Evolutionary conservation across 2,888 invertebrate species (phyloP), one percentile per base, ranked within the genome.

Genomic region (Idaea straminata): DNA sequence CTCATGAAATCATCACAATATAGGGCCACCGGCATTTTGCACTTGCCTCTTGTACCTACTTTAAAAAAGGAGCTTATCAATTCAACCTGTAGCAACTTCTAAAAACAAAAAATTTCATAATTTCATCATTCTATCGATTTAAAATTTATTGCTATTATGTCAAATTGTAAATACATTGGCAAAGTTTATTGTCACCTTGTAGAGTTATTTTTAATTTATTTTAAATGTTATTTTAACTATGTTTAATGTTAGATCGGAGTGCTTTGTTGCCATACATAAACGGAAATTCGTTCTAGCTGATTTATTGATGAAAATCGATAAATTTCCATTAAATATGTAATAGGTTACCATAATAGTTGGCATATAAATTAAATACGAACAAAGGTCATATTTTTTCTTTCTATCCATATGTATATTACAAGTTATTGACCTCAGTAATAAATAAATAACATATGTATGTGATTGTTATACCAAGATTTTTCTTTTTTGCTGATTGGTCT

Each of bases 361-460:
- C 36, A 7, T 36, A 36, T 36, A 36, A 7, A 36, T 36, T 25
- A 25, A 25, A 25, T 25, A 25, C 25, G 25, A 25, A 25, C 10
- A 5, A 36, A 36, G 36, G 5, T 36, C 36, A 36, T 36, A 36
- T 10, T 36, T 10, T 36, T 36, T 36, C 47, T 47, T 13, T 3
- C 13, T 6, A 47, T 47, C 7, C 47, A 47, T 47, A 47, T 7
- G 7, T 47, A 47, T 13, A 47, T 47, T 47, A 47, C 10, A 47
- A 47, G 47, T 47, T 47, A 47, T 10, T 47, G 47, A 47, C 47
- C 47, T 47, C 47, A 47, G 47, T 13, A 47, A 47, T 62, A 57
- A 62, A 62, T 63, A 15, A 59, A 66, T 10, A 38, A 38, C 38
- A 15, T 15, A 57, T 57, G 57, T 57, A 57, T 57, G 57, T 15